Evolutionary conservation across 2,797 vertebrate species (phyloP), one percentile per base, ranked within the genome.

Genomic region (Serranus cabrilla): DNA sequence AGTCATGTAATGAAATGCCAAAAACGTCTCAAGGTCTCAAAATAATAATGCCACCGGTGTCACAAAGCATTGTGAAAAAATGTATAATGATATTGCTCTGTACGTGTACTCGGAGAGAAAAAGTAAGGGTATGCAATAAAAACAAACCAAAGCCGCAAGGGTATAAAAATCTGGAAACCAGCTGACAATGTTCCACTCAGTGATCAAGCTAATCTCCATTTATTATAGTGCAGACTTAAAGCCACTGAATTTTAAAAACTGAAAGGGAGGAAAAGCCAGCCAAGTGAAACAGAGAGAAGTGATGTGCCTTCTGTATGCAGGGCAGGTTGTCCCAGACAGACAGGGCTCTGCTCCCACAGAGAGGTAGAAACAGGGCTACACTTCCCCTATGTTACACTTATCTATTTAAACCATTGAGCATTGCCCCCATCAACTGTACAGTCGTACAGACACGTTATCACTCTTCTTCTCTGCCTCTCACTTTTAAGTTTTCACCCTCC

Each of bases 21-120:
- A 45, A 71, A 78, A 76, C 2, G 10, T 66, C 71, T 69, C 84
- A 61, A 70, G 65, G 80, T 87, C 78, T 69, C 70, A 85, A 55
- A 87, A 74, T 78, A 89, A 78, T 69, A 83, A 85, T 11, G 37
- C 58, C 49, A 63, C 40, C 0, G 6, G 31, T 60, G 25, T 61
- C 45, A 42, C 2, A 1, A 51, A 31, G 60, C 21, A 56, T 13
- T 61, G 17, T 40, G 7, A 16, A 67, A 2, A 25, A 20, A 51
- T 17, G 13, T 9, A 71, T 52, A 69, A 78, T 76, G 74, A 57
- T 14, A 16, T 0, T 11, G 21, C 40, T 46, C 25, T 46, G 47
- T 20, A 42, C 18, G 12, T 56, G 62, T 17, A 17, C 46, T 50
- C 23, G 42, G 18, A 46, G 56, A 50, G 23, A 46, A n/a, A 27